phyloP scores from a whole-genome alignment of 2,888 invertebrate genomes.

The Cosmia trapezina region DNA sequence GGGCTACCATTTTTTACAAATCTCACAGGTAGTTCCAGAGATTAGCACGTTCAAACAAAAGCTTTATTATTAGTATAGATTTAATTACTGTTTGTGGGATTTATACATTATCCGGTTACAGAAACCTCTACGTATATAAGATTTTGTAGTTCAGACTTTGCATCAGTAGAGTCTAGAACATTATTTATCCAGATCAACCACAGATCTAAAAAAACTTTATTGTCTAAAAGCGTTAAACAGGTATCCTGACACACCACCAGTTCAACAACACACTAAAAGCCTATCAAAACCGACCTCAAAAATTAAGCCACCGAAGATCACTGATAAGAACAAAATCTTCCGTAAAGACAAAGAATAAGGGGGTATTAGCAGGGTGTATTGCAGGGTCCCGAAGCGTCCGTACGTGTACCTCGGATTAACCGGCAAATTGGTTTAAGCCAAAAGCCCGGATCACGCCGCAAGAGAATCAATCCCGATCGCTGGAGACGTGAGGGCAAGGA shows the following conservation, averaged over 20 bases:
- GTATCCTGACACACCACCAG: no score
- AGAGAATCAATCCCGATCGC: slow-evolving; percentile 83
- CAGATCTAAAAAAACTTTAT: neutral
- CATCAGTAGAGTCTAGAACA: neutral
- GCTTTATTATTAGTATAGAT: no score
- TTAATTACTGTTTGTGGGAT: neutral
- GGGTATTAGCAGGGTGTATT: slow-evolving; percentile 53
- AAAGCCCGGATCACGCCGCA: slow-evolving; percentile 74
- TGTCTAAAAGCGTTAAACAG: no score
- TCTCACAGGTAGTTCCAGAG: no score
- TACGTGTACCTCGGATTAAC: slow-evolving; percentile 82
- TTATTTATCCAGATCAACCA: neutral
- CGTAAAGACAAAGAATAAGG: slow-evolving; percentile 66
- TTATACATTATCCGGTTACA: neutral
- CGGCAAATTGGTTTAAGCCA: slow-evolving; percentile 85
- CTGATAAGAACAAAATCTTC: slow-evolving; percentile 58
- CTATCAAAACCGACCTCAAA: slow-evolving; percentile 8
- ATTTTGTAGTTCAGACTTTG: neutral
- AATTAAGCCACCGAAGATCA: slow-evolving; percentile 27
- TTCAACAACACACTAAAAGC: neutral
- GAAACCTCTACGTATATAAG: neutral
- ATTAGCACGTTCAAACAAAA: no score
- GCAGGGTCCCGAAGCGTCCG: slow-evolving; percentile 75
- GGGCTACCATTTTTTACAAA: no score
- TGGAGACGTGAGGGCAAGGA: slow-evolving; percentile 63